Base-by-base conservation (phyloP, 2,797 vertebrate species). In the Micropoecilia bifurca region DNA sequence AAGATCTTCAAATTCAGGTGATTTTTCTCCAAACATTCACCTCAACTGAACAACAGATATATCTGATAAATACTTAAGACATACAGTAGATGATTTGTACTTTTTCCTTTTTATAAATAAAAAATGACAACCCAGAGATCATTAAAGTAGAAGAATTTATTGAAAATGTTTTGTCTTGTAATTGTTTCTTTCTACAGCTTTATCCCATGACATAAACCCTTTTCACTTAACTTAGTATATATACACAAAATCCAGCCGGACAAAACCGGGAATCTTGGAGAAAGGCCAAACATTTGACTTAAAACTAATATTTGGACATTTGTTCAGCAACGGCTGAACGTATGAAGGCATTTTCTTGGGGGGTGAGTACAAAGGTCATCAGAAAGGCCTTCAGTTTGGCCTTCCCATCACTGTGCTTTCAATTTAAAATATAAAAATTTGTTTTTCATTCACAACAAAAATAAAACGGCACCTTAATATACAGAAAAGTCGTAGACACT, bases 101-200 rank as follows among this genome's bases (percentile, higher is more conserved):
- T 4, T 14, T 28, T 71, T 16, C 25, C 12, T 7, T 45, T 46
- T 69, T 43, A 69, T 43, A 69, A 69, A n/a, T 43, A 41, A 12
- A 20, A 33, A 55, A 4, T 2, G 5, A 59, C 25, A 57, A 59
- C 55, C 55, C 39, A 43, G 25, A 1, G 22, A 14, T 22, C 36
- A 43, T 14, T n/a, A 73, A 59, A 57, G 39, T 30, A 75, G 6
- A 75, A 61, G 7, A 61, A 66, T 55, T 69, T 55, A 3, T 30
- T 73, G 36, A n/a, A 63, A 63, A 73, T 0, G 1, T 41, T 71
- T 43, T 46, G 71, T n/a, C 47, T 55, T 47, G 10, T 3, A 55
- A 30, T 73, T 88, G 84, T 85, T 87, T 36, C 36, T 33, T 63
- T 5, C 50, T 77, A 43, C 59, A 59, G 78, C 74, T 5, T 82